Evolutionary conservation across 1,140 invertebrate species (phyloP).

Genomic region (Drosophila leontia): DNA sequence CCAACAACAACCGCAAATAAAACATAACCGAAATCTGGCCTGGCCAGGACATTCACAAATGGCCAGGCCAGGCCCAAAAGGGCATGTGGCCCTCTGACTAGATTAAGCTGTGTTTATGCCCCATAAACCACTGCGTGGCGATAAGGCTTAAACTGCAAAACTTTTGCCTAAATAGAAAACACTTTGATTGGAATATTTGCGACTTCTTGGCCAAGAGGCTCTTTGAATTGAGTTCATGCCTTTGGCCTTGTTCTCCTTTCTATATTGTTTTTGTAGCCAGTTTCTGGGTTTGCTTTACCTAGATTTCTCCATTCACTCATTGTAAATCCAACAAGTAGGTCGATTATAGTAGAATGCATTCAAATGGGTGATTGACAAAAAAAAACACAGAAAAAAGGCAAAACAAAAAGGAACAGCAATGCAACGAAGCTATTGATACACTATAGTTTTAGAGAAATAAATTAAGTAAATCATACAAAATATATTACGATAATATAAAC

Average conservation of each 20-base stretch:
- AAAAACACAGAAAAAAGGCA: conserved; percentile 1
- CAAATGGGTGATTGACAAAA: conserved; percentile 62
- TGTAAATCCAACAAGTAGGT: conserved; percentile 45
- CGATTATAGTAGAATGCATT: conserved; percentile 35
- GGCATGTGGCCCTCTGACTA: conserved; percentile 36
- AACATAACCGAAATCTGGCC: conserved; percentile 27
- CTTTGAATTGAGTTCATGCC: conserved; percentile 16
- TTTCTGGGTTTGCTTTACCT: conserved; percentile 2
- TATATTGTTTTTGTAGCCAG: neutral
- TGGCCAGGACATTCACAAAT: conserved; percentile 42
- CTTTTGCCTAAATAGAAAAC: conserved; percentile 19
- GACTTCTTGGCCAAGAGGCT: conserved; percentile 11
- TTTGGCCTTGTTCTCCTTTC: conserved; percentile 31
- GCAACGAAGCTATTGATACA: neutral
- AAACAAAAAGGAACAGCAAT: neutral
- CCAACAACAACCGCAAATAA: conserved; percentile 28
- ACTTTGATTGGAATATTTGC: conserved; percentile 34
- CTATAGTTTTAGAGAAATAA: neutral
- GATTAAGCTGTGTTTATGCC: conserved; percentile 43
- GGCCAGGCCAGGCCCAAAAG: conserved; percentile 7
- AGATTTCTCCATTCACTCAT: conserved; percentile 12
- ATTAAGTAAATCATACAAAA: neutral
- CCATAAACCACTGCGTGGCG: conserved; percentile 36
- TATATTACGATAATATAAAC: neutral
- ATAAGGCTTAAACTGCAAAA: conserved; percentile 33